Percentiles rank a stretch among this genome's conserved stretches.
Conservation (phyloP, 1,140 invertebrate genomes). For the Samia ricini region DNA sequence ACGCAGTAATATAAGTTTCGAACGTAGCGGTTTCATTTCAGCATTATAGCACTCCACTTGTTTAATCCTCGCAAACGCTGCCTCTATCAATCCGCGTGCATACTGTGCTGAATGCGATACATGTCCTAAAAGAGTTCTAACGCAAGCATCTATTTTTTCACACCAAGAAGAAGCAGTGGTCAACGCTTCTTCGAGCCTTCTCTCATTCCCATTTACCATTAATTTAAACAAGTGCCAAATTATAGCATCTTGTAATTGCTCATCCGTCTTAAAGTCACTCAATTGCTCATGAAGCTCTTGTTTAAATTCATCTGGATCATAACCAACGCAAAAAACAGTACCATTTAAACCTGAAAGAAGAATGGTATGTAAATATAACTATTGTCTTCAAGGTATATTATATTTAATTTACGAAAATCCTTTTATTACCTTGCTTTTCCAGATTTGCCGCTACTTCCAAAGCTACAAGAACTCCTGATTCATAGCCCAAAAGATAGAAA, state of each 20-base stretch:
- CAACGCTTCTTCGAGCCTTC: constrained; percentile 13
- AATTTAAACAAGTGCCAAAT: constrained; percentile 30
- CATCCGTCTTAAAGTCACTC: constrained; percentile 20
- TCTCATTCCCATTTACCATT: constrained; percentile 12
- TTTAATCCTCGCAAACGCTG: constrained; percentile 28
- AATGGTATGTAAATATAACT: too few species aligned
- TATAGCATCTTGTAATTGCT: constrained; percentile 33
- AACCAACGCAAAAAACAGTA: constrained; percentile 43
- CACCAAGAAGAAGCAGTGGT: constrained; percentile 19
- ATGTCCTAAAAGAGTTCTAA: constrained; percentile 25
- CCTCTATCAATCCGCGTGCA: constrained; percentile 22
- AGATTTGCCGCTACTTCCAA: constrained; percentile 33
- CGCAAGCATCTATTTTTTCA: constrained; percentile 28
- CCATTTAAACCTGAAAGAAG: constrained; percentile 45
- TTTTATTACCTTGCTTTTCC: constrained; percentile 30
- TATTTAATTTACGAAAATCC: background rate
- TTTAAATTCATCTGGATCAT: constrained; percentile 29
- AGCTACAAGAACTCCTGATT: constrained; percentile 26
- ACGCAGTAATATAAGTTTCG: constrained; percentile 33
- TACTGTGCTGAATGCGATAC: constrained; percentile 36
- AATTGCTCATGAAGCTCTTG: constrained; percentile 25
- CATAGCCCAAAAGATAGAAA: too few species aligned
- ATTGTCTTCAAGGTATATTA: too few species aligned
- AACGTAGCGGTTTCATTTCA: constrained; percentile 28
- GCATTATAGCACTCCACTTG: constrained; percentile 23